Evolutionary conservation across 1,140 invertebrate genomes (phyloP), one percentile per base, ranked within the genome.

Genomic region (Coptotermes formosanus): DNA sequence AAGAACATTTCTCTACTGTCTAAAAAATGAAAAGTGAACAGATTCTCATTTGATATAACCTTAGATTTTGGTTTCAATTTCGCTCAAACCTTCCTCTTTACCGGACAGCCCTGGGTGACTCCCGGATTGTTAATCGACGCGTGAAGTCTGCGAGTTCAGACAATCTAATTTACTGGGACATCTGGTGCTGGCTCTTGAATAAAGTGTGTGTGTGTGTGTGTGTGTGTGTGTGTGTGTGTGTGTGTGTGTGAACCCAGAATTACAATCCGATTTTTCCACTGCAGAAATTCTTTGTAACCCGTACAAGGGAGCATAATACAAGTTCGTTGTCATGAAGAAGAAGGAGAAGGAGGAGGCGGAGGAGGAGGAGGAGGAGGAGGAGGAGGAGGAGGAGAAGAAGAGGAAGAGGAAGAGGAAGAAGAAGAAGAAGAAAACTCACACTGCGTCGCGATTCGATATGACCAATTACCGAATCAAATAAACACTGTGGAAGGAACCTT

Each of bases 81-180:
- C n/a, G n/a, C 30, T 75, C 64, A 75, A 7, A 25, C 59, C 64
- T 30, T 30, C 25, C 14, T 1, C 6, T 11, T 9, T 75, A n/a
- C n/a, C 7, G n/a, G 25, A 30, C 25, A 75, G 25, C 64, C 64
- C 64, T 30, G 64, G 64, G 64, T 30, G 14, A 16, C n/a, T 9
- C 25, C 64, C 7, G 64, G 64, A 25, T 75, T 75, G 64, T 75
- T 75, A 75, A 75, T 30, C 25, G 64, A 75, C 64, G 64, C 64
- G 64, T 30, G 64, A 75, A 75, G 64, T 75, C n/a, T 75, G 64
- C 64, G 64, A 25, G n/a, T 75, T 75, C n/a, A 75, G 64, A 75
- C 64, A 75, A 75, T 75, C 64, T 75, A 75, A 75, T 75, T 75
- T 75, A 30, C 9, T 25, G 19, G n/a, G 64, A 75, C 64, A 75